A percentile compares a stretch with the other conserved stretches of the same genome.
Evolutionary conservation across 2,113 vertebrate species (phyloP).

Genomic region (Silurus meridionalis): DNA sequence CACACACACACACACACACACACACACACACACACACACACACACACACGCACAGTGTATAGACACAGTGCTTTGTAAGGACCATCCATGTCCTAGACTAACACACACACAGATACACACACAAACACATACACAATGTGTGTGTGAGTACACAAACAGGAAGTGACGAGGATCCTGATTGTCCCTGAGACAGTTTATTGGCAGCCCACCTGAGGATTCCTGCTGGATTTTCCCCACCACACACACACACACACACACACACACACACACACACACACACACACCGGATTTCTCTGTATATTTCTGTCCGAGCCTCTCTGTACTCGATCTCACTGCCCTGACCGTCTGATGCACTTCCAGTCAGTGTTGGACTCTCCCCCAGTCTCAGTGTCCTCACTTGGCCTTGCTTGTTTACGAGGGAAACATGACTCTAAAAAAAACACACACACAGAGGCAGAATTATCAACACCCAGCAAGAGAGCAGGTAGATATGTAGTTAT

Average conservation of each 20-base stretch:
- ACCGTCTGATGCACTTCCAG: not conserved
- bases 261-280: slow-evolving; percentile 17
- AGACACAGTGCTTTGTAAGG: not conserved
- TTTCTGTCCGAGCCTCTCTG: not conserved
- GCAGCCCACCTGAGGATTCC: slow-evolving; percentile 23
- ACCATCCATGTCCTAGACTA: not conserved
- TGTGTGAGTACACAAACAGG: slow-evolving; percentile 40
- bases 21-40: not conserved
- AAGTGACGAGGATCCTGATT: slow-evolving; percentile 25
- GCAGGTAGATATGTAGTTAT: too few species aligned
- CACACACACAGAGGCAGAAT: not conserved
- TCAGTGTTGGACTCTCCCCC: not conserved
- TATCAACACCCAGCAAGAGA: not conserved
- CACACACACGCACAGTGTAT: not conserved
- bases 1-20: not conserved
- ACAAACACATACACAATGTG: not conserved
- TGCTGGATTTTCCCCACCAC: not conserved
- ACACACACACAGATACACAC: not conserved
- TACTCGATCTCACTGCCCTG: not conserved
- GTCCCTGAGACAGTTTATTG: slow-evolving; percentile 26
- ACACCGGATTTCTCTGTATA: slow-evolving; percentile 5
- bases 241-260: not conserved
- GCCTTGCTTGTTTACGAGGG: not conserved
- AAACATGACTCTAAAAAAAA: not conserved
- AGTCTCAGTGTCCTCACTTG: not conserved